Conservation (phyloP, 2,797 vertebrate genomes). For the Orientallactaga sibirica region DNA sequence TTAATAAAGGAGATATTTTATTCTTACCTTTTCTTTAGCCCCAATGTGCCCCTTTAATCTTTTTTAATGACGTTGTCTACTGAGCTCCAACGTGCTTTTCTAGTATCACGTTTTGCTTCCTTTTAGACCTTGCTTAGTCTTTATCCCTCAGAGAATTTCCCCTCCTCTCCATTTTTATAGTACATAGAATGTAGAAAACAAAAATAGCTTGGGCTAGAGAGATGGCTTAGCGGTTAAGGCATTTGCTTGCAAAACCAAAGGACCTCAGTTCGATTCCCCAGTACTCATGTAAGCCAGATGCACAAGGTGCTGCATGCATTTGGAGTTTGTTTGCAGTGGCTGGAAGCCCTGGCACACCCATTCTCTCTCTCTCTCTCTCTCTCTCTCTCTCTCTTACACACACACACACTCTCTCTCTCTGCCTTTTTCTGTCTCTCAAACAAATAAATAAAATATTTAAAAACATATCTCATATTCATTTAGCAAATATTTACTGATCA, state of each 20-base stretch:
- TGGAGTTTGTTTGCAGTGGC: too few relatives aligned
- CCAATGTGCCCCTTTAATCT: not conserved
- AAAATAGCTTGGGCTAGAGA: not conserved
- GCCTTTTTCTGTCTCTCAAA: too few relatives aligned
- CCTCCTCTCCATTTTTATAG: not conserved
- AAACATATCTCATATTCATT: not conserved
- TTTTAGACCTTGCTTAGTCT: not conserved
- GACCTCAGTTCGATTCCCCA: too few relatives aligned
- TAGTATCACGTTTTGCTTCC: not conserved
- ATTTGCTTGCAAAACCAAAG: too few relatives aligned
- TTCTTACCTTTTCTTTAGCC: not conserved
- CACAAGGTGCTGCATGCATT: too few relatives aligned
- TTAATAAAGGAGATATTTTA: slow-evolving; percentile 22
- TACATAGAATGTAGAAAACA: not conserved
- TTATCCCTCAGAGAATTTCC: not conserved
- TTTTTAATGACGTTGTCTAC: not conserved
- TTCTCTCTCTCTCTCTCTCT: too few relatives aligned
- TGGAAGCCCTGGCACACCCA: too few relatives aligned
- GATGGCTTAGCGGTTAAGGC: too few relatives aligned
- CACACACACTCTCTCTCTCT: too few relatives aligned
- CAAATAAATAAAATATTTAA: too few relatives aligned
- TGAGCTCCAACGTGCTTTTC: not conserved
- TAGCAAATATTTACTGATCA: slow-evolving; percentile 47
- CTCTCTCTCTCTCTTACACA: too few relatives aligned
- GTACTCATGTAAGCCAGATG: too few relatives aligned